A percentile compares a stretch with the other conserved stretches of the same genome.
Evolutionary conservation across 2,797 vertebrate species (phyloP).

Genomic region (Takifugu rubripes): DNA sequence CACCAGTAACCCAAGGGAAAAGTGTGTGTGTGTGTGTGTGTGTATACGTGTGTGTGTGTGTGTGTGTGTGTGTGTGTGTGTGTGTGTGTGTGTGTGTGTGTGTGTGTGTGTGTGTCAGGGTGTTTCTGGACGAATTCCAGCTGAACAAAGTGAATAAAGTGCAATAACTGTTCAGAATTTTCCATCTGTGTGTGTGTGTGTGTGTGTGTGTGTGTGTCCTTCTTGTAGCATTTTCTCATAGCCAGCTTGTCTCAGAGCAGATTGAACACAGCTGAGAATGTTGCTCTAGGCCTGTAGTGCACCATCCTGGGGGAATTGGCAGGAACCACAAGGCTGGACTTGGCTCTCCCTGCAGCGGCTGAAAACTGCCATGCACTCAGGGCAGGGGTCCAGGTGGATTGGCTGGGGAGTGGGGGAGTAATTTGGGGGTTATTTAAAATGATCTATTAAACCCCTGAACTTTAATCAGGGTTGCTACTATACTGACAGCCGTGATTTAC

Average conservation of each 20-base stretch:
- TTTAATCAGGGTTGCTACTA: slow-evolving; percentile 97
- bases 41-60: slow-evolving; percentile 46
- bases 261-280: slow-evolving; percentile 99
- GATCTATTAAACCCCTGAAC: slow-evolving; percentile 99
- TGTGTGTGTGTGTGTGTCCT: slow-evolving; percentile 56
- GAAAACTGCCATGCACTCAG: slow-evolving; percentile 89
- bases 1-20: slow-evolving; percentile 82
- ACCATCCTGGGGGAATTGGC: slow-evolving; percentile 93
- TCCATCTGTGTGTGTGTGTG: slow-evolving; percentile 75
- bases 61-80: slow-evolving; percentile 65
- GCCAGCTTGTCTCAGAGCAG: slow-evolving; percentile 99
- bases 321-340: slow-evolving; percentile 94
- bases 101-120: slow-evolving; percentile 37
- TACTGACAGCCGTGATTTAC: slow-evolving; percentile 90
- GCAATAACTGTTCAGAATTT: slow-evolving; percentile 86
- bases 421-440: slow-evolving; percentile 91
- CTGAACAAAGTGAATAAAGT: slow-evolving; percentile 89
- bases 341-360: slow-evolving; percentile 85
- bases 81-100: slow-evolving; percentile 34
- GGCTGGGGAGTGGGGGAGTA: slow-evolving; percentile 79
- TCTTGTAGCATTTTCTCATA: slow-evolving; percentile 87
- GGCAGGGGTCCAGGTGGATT: slow-evolving; percentile 95
- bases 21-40: slow-evolving; percentile 55
- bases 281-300: slow-evolving; percentile 85
- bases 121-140: slow-evolving; percentile 88